Conservation (phyloP, 2,888 invertebrate genomes). For the Tuta absoluta region DNA sequence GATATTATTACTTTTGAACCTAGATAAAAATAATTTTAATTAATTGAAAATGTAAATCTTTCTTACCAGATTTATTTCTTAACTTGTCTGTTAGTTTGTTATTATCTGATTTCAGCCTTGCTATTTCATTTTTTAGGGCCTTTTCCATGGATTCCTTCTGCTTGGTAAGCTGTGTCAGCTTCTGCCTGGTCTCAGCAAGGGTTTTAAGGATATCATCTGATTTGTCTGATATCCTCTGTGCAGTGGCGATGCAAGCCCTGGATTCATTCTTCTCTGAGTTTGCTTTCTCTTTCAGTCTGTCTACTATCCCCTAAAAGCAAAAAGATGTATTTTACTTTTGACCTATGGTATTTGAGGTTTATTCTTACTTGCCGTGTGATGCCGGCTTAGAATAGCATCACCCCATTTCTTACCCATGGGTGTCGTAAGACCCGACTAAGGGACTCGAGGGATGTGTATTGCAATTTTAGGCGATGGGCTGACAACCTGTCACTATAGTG, state of each 20-base stretch:
- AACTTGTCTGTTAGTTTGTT: slow-evolving; percentile 65
- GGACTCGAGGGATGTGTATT: too few species aligned
- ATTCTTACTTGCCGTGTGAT: too few species aligned
- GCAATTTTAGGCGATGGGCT: too few species aligned
- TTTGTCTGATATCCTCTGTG: slow-evolving; percentile 66
- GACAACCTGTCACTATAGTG: too few species aligned
- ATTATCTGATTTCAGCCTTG: slow-evolving; percentile 63
- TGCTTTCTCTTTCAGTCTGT: slow-evolving; percentile 59
- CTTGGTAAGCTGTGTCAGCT: slow-evolving; percentile 60
- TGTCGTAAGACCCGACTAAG: too few species aligned
- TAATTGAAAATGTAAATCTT: too few species aligned
- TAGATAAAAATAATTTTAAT: too few species aligned
- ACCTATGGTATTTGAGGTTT: too few species aligned
- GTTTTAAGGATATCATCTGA: slow-evolving; percentile 62
- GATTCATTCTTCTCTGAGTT: slow-evolving; percentile 66
- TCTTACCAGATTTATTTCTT: slow-evolving; percentile 61
- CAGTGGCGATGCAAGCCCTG: slow-evolving; percentile 69
- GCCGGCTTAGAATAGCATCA: too few species aligned
- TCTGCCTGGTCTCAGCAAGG: slow-evolving; percentile 55
- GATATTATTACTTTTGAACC: too few species aligned
- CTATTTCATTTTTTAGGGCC: slow-evolving; percentile 61
- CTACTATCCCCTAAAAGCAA: slow-evolving; percentile 50
- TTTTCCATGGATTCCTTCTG: slow-evolving; percentile 67
- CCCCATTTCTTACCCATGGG: too few species aligned
- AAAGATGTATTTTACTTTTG: not conserved